These are phyloP conservation scores for Gymnobelideus leadbeateri DNA, from an alignment of 2,113 vertebrate genomes.

Conservation along the genomic window DNA sequence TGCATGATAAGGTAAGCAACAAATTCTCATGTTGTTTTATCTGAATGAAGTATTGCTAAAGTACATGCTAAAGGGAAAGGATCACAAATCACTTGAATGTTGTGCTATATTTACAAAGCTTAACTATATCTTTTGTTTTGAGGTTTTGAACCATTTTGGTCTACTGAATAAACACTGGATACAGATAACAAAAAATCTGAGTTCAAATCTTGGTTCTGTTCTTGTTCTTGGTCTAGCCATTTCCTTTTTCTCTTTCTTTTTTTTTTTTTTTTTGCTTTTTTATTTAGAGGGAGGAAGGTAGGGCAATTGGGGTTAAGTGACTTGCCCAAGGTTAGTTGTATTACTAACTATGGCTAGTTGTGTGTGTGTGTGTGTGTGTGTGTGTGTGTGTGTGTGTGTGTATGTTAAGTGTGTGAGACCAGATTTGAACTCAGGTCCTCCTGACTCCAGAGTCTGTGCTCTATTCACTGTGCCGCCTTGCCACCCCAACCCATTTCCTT, in stretches of 20 bases:
- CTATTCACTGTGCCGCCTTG: too few relatives aligned
- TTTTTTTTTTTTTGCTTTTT: too few relatives aligned
- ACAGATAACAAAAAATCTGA: neutral
- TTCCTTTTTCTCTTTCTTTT: neutral
- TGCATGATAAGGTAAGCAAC: constrained; percentile 2
- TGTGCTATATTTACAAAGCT: neutral
- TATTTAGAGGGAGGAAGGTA: too few relatives aligned
- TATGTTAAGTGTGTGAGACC: too few relatives aligned
- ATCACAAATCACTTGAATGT: neutral
- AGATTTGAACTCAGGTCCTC: too few relatives aligned
- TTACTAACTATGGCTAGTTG: too few relatives aligned
- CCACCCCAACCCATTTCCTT: too few relatives aligned
- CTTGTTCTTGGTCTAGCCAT: neutral
- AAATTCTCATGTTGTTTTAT: neutral
- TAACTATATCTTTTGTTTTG: neutral
- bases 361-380: too few relatives aligned
- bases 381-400: too few relatives aligned
- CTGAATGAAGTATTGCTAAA: neutral
- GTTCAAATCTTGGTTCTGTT: neutral
- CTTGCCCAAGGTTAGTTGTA: too few relatives aligned
- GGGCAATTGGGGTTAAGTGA: too few relatives aligned
- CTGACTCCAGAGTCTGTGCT: too few relatives aligned
- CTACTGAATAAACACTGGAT: neutral
- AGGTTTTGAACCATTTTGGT: neutral
- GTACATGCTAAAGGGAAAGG: neutral